phyloP scores from a whole-genome alignment of 2,797 vertebrate genomes.

The Liasis olivaceus region DNA sequence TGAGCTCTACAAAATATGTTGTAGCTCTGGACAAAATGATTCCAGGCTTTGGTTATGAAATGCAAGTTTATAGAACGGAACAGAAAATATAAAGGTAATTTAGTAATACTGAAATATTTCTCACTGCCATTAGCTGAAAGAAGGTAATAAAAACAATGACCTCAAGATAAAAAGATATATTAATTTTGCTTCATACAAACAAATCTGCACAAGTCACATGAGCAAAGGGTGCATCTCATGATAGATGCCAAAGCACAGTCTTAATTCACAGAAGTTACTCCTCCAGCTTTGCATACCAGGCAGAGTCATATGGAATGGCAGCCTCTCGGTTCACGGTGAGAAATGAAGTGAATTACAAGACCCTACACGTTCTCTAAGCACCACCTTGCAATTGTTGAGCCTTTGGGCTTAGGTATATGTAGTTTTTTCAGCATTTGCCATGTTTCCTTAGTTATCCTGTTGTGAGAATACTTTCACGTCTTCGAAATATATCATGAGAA shows the following conservation, averaged over 20 bases:
- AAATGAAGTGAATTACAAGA: neutral
- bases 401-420: neutral
- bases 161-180: neutral
- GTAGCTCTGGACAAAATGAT: slow-evolving; percentile 28
- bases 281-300: neutral
- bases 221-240: neutral
- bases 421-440: neutral
- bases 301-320: neutral
- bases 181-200: slow-evolving; percentile 8
- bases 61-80: slow-evolving; percentile 26
- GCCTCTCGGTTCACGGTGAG: neutral
- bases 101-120: neutral
- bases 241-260: neutral
- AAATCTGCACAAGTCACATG: neutral
- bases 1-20: slow-evolving; percentile 37
- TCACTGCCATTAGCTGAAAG: slow-evolving; percentile 19
- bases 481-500: neutral
- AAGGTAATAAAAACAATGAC: slow-evolving; percentile 8
- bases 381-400: neutral
- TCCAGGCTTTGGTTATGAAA: slow-evolving; percentile 7
- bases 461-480: neutral
- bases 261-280: neutral
- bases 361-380: neutral
- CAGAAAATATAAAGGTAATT: slow-evolving; percentile 31
- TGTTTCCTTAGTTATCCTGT: neutral